phyloP scores from a whole-genome alignment of 2,797 vertebrate genomes.

The Acanthurus tractus region DNA sequence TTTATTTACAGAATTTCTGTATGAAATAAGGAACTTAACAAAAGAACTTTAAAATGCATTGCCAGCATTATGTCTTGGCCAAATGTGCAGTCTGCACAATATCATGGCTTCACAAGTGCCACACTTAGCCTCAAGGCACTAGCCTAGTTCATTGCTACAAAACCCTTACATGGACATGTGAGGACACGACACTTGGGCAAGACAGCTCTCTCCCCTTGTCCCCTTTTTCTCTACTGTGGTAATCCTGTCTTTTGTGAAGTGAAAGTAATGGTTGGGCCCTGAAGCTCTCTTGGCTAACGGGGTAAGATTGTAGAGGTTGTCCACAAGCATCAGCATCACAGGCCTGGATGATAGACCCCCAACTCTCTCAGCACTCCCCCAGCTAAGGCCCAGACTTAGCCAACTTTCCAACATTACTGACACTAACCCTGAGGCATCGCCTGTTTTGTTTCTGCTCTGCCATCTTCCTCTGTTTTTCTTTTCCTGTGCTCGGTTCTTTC shows the following conservation, averaged over 20 bases:
- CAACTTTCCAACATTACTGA: conserved; percentile 44
- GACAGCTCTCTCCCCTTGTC: conserved; percentile 60
- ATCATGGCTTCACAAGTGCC: conserved; percentile 24
- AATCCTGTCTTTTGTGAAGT: conserved; percentile 74
- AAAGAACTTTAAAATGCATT: neutral
- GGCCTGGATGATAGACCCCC: conserved; percentile 56
- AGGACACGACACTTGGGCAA: conserved; percentile 67
- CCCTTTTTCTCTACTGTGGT: conserved; percentile 69
- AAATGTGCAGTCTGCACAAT: conserved; percentile 9
- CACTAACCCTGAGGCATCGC: conserved; percentile 45
- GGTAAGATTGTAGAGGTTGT: conserved; percentile 70
- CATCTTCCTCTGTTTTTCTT: neutral
- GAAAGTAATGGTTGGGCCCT: conserved; percentile 80
- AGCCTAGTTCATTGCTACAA: conserved; percentile 64
- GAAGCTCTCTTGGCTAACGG: conserved; percentile 69
- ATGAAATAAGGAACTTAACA: conserved; percentile 4
- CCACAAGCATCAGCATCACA: conserved; percentile 81
- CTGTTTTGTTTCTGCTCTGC: conserved; percentile 28
- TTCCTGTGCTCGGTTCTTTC: conserved; percentile 16
- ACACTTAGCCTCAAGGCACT: conserved; percentile 55
- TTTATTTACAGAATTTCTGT: conserved; percentile 19
- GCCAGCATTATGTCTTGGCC: conserved; percentile 11
- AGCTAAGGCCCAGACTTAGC: conserved; percentile 52
- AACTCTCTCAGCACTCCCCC: conserved; percentile 14
- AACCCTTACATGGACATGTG: conserved; percentile 66